Evolutionary conservation across 2,113 vertebrate species (phyloP).

Genomic region (Gallinago undulata): DNA sequence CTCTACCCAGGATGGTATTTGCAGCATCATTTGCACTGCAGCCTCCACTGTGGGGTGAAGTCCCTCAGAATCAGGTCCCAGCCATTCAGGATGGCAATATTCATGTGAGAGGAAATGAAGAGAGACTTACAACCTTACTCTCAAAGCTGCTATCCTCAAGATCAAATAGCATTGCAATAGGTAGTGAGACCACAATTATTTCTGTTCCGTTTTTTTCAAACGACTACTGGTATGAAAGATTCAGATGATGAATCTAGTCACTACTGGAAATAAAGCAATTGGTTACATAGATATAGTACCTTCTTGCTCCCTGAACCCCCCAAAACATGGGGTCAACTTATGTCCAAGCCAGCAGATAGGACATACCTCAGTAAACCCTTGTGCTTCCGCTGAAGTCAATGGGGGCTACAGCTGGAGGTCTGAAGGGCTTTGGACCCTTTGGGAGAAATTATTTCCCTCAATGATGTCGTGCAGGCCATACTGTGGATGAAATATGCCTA

Average conservation of each 20-base stretch:
- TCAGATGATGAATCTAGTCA: neutral
- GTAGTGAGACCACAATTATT: neutral
- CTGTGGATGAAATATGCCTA: neutral
- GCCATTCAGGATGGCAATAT: neutral
- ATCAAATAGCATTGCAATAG: neutral
- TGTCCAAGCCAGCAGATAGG: neutral
- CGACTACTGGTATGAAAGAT: neutral
- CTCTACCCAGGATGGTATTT: neutral
- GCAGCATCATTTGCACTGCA: neutral
- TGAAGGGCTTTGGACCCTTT: neutral
- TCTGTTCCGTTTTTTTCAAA: neutral
- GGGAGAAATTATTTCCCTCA: neutral
- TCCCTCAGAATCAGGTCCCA: neutral
- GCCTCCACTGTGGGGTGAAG: neutral
- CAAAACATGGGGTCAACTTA: neutral
- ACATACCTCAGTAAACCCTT: neutral
- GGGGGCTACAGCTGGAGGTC: neutral
- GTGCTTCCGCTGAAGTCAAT: neutral
- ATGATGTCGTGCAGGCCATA: neutral
- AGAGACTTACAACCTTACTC: neutral
- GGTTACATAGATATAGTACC: neutral
- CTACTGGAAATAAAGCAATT: neutral
- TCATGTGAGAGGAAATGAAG: neutral
- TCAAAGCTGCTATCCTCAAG: neutral
- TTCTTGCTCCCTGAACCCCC: neutral